Base-by-base conservation (phyloP, 2,888 invertebrate species). In the Drepana falcataria region DNA sequence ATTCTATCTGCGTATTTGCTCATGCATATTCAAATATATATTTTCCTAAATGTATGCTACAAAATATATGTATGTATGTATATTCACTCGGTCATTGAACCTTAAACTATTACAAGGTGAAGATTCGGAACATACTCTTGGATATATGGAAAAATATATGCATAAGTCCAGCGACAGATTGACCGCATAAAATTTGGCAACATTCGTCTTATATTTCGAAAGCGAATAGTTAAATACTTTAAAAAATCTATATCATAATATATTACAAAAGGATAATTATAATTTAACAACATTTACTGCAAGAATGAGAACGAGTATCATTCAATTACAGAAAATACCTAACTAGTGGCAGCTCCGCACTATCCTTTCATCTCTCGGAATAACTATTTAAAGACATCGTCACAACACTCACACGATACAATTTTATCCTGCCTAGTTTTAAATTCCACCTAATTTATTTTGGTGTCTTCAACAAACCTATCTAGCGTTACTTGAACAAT, bases 171-270 rank as follows among this genome's bases (percentile, higher is more conserved):
- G 57, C 53, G 61, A 55, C 58, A 55, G 53, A 58, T 61, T 66
- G 66, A 74, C 64, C 68, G 65, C 65, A 65, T 69, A 76, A 75
- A 81, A 82, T 83, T 83, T 83, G 83, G 83, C 83, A 83, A 81
- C 79, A 68, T 67, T 75, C 73, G 65, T 64, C 64, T 65, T 9
- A 9, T 59, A 61, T 56, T 61, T 64, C 48, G 49, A 64, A 66
- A 68, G 63, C 63, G 59, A 61, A 56, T 60, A 59, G 53, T 58
- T 59, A 55, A 35, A 57, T 49, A 59, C 51, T 53, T 58, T 56
- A 53, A 48, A 49, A 4, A 59, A 59, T 48, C 54, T 21, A 51
- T 47, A 47, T 58, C 51, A 51, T 54, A 34, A 40, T 51, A 51
- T 40, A 51, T 40, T 49, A 49, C 33, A 49, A 40, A 51, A 35